Conservation (phyloP, 1,140 invertebrate species). For the Ceratina australensis region DNA sequence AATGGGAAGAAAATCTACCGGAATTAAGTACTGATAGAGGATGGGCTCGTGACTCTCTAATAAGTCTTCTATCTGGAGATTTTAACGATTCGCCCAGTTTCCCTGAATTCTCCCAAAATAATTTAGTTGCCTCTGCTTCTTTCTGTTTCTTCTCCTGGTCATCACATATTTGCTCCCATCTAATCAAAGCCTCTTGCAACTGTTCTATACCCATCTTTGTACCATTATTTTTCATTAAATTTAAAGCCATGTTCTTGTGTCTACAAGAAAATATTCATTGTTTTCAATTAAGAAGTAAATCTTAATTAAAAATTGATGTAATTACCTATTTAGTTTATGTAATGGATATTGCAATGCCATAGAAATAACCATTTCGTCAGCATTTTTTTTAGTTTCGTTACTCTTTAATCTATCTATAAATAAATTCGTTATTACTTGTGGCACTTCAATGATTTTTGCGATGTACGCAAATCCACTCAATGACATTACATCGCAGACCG, state of each 20-base stretch:
- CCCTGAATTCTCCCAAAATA: conserved; percentile 88
- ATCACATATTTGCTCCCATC: conserved; percentile 83
- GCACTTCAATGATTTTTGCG: conserved; percentile 82
- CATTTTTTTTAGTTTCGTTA: conserved; percentile 78
- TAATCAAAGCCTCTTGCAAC: conserved; percentile 74
- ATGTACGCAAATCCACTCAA: conserved; percentile 86
- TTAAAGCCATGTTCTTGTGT: conserved; percentile 71
- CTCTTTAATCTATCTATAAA: conserved; percentile 81
- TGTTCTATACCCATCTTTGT: conserved; percentile 71
- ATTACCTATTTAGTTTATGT: conserved; percentile 81
- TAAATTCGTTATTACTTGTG: conserved; percentile 81
- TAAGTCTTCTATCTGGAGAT: conserved; percentile 85
- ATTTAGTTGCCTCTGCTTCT: conserved; percentile 85
- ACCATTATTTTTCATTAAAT: conserved; percentile 71
- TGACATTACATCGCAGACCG: conserved; percentile 87
- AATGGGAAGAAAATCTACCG: conserved; percentile 85
- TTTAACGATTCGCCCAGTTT: conserved; percentile 84
- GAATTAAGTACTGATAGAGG: conserved; percentile 85
- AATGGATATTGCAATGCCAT: conserved; percentile 82
- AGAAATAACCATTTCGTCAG: conserved; percentile 81
- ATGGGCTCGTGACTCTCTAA: conserved; percentile 87
- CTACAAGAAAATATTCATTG: conserved; percentile 59
- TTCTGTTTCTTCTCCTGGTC: conserved; percentile 82
- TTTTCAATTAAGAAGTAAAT: too few relatives aligned
- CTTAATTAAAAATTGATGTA: conserved; percentile 16